Evolutionary conservation across 2,888 invertebrate species (phyloP).

Genomic region (Caenorhabditis angaria): DNA sequence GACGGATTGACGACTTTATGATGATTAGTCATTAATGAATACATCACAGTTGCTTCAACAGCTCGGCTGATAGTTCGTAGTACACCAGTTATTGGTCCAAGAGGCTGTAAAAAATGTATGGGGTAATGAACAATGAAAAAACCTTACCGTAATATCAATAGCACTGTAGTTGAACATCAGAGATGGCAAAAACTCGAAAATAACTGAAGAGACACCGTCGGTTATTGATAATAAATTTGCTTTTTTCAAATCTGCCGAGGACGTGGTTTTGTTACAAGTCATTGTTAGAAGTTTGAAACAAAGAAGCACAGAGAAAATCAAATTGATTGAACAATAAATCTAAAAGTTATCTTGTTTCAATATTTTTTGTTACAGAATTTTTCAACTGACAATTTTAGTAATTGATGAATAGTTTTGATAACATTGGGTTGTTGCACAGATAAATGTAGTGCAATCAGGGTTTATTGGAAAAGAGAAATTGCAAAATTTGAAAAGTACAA

Average conservation of each 20-base stretch:
- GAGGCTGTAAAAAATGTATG: neutral
- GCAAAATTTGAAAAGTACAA: neutral
- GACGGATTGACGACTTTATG: neutral
- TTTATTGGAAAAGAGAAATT: neutral
- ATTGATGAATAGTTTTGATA: neutral
- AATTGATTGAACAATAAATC: neutral
- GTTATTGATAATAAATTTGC: neutral
- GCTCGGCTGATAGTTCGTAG: neutral
- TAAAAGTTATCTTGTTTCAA: no score
- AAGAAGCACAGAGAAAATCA: neutral
- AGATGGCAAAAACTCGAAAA: neutral
- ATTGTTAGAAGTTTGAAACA: neutral
- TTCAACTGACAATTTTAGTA: neutral
- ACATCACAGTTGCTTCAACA: neutral
- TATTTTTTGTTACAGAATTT: no score
- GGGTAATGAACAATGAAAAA: no score
- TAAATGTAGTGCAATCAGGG: neutral
- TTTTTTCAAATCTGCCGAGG: neutral
- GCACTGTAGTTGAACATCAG: neutral
- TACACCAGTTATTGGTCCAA: neutral
- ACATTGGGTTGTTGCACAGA: constrained; percentile 3
- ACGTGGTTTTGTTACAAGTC: neutral
- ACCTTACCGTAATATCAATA: neutral
- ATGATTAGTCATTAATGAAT: neutral
- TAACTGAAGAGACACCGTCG: neutral